These are phyloP conservation scores for Taenaris catops DNA, from an alignment of 2,888 invertebrate species.

Conservation along the genomic window DNA sequence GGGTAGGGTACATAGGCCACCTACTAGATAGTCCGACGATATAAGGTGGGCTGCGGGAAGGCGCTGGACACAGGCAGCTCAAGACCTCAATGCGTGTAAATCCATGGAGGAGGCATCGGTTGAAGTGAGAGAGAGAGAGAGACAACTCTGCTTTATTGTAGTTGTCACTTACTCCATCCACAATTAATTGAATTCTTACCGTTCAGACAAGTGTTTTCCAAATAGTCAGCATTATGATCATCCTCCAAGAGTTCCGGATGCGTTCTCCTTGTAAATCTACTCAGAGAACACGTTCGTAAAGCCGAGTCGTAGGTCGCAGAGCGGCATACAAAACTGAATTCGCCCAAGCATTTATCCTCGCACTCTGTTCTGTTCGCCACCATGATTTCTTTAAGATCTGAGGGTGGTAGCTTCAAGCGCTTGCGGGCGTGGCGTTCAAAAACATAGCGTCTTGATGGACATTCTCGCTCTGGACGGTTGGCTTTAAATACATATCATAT, in stretches of 20 bases:
- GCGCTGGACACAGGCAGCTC: too few species aligned
- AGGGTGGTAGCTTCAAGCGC: slow-evolving; percentile 88
- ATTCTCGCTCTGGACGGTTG: slow-evolving; percentile 92
- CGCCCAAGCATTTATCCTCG: slow-evolving; percentile 93
- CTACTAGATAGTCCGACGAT: too few species aligned
- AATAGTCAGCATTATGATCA: slow-evolving; percentile 92
- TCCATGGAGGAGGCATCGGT: too few species aligned
- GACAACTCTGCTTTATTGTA: too few species aligned
- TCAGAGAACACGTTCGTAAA: slow-evolving; percentile 88
- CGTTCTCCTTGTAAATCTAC: slow-evolving; percentile 90
- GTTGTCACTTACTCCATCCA: too few species aligned
- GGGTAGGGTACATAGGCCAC: too few species aligned
- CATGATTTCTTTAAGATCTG: slow-evolving; percentile 91
- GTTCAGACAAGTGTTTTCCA: slow-evolving; percentile 94
- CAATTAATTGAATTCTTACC: too few species aligned
- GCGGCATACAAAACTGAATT: slow-evolving; percentile 93
- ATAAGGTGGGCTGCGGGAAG: too few species aligned
- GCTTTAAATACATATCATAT: slow-evolving; percentile 60
- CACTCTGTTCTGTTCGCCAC: slow-evolving; percentile 93
- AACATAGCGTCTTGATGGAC: slow-evolving; percentile 92
- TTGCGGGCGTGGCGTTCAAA: slow-evolving; percentile 93
- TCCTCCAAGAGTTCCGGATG: slow-evolving; percentile 92
- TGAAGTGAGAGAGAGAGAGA: too few species aligned
- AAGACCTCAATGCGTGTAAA: too few species aligned
- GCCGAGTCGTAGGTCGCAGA: slow-evolving; percentile 91